Percentiles rank a stretch among this genome's conserved stretches.
Conservation (phyloP, 2,797 vertebrate species). For the Hypotaenidia okinawae region DNA sequence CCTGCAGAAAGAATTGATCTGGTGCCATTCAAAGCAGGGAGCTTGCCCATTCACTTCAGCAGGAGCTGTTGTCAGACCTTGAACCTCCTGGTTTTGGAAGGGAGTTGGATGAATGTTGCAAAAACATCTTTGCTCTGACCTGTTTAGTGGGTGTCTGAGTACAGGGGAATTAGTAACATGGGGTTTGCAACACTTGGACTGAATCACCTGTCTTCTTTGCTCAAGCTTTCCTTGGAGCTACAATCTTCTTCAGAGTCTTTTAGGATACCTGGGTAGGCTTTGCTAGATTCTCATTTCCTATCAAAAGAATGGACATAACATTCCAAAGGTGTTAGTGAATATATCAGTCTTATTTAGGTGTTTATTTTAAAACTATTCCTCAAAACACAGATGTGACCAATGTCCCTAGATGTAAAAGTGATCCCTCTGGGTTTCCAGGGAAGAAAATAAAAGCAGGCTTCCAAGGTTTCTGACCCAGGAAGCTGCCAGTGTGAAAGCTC, state of each 20-base stretch:
- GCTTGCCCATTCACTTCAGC: not conserved
- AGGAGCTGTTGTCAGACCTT: not conserved
- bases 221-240: not conserved
- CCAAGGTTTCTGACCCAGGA: not conserved
- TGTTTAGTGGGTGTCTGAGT: not conserved
- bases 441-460: not conserved
- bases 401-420: not conserved
- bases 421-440: not conserved
- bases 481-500: not conserved
- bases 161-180: not conserved
- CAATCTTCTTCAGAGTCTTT: not conserved
- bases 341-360: not conserved
- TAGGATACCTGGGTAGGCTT: not conserved
- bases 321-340: not conserved
- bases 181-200: not conserved
- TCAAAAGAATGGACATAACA: not conserved
- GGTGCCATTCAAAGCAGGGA: not conserved
- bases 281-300: not conserved
- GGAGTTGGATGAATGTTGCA: not conserved
- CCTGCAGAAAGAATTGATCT: not conserved
- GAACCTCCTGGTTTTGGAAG: accelerated
- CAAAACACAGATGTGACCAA: not conserved
- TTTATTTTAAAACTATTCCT: not conserved
- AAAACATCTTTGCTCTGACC: not conserved
- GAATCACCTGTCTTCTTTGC: not conserved